A percentile compares a stretch with the other conserved stretches of the same genome.
phyloP scores from a whole-genome alignment of 2,797 vertebrate genomes.

The Distichodus sexfasciatus region DNA sequence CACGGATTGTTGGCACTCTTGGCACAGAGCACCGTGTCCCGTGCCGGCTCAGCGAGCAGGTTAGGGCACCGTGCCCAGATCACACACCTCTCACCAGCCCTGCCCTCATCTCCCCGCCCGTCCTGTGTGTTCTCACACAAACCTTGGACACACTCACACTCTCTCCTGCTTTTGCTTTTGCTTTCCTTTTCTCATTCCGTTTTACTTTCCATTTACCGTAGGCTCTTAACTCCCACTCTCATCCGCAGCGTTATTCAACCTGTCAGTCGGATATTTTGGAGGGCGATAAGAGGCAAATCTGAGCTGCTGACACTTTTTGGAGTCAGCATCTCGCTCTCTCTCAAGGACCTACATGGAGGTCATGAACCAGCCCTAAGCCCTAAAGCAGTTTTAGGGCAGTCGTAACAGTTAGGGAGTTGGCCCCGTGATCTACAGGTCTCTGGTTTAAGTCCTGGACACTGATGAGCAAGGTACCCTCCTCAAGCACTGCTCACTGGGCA shows the following conservation, averaged over 20 bases:
- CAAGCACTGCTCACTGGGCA: too few species aligned
- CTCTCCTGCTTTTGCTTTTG: background rate
- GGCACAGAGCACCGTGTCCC: constrained; percentile 25
- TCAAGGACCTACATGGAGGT: too few species aligned
- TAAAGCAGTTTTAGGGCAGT: too few species aligned
- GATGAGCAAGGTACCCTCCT: too few species aligned
- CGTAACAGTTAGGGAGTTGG: too few species aligned
- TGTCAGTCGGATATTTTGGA: too few species aligned
- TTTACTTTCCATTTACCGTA: background rate
- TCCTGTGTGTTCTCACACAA: constrained; percentile 20
- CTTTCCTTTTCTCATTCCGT: background rate
- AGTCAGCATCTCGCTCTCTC: background rate
- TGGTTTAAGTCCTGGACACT: too few species aligned
- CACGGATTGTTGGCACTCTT: constrained; percentile 51
- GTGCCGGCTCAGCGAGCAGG: constrained; percentile 3
- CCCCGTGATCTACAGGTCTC: too few species aligned
- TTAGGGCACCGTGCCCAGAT: constrained; percentile 48
- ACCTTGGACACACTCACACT: background rate
- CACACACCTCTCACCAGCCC: constrained; percentile 36
- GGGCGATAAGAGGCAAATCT: too few species aligned
- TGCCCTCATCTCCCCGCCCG: constrained; percentile 25
- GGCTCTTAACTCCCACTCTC: constrained; percentile 7
- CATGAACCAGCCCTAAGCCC: too few species aligned
- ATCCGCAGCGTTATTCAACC: too few species aligned
- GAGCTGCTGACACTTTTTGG: too few species aligned